These are phyloP conservation scores for Drosophila sechellia DNA, from an alignment of 1,140 invertebrate genomes.

Conservation along the genomic window DNA sequence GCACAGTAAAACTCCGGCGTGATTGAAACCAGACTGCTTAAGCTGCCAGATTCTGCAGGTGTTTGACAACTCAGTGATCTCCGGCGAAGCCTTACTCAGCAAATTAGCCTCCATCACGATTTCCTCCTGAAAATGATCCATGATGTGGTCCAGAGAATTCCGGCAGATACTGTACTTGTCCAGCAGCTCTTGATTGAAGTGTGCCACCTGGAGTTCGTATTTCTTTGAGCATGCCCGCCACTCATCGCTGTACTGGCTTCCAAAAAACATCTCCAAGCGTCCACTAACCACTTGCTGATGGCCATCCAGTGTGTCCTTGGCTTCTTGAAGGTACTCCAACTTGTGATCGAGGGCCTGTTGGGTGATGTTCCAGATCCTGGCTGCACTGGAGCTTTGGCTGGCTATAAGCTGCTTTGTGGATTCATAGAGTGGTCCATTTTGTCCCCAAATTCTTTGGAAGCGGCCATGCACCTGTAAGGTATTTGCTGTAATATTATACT, in stretches of 20 bases:
- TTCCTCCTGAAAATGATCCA: conserved; percentile 41
- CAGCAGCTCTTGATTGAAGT: conserved; percentile 47
- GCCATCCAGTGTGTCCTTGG: conserved; percentile 10
- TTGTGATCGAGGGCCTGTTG: conserved; percentile 7
- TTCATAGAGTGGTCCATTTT: conserved; percentile 55
- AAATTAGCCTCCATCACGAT: conserved; percentile 33
- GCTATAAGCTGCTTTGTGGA: conserved; percentile 46
- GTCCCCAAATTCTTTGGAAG: conserved; percentile 21
- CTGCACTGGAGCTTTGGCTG: conserved; percentile 21
- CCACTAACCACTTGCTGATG: conserved; percentile 20
- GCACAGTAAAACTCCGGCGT: conserved; percentile 42
- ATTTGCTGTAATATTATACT: too few species aligned
- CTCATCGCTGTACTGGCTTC: conserved; percentile 12
- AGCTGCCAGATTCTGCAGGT: conserved; percentile 37
- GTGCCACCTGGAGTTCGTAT: conserved; percentile 43
- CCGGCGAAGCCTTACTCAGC: conserved; percentile 15
- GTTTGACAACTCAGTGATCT: conserved; percentile 20
- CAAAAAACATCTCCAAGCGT: conserved; percentile 26
- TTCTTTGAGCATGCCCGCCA: conserved; percentile 40
- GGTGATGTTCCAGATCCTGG: conserved; percentile 41
- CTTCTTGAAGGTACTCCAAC: conserved; percentile 14
- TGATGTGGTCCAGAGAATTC: conserved; percentile 30
- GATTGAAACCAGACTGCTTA: conserved; percentile 29
- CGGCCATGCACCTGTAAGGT: conserved; percentile 10
- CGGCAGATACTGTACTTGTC: conserved; percentile 49